Evolutionary conservation across 2,888 invertebrate genomes (phyloP), one percentile per base, ranked within the genome.

Genomic region (Penaeus monodon): DNA sequence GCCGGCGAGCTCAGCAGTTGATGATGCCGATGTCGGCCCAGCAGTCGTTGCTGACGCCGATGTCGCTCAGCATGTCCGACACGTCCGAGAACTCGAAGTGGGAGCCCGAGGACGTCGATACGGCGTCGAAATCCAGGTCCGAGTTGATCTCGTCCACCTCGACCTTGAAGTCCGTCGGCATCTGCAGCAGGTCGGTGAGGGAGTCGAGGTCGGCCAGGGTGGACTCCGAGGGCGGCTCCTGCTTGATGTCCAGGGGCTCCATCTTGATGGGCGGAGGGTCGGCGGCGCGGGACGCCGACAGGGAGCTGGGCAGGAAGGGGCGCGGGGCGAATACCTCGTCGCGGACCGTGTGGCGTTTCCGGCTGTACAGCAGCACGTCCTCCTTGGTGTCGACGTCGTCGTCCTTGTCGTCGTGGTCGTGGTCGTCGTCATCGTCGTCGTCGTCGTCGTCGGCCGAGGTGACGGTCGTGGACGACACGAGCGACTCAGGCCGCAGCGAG

Each of bases 61-160:
- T 89, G 86, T 89, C 89, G 84, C 89, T 89, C 68, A 90, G 85
- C 88, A 90, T 89, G 88, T 90, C 90, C 12, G 86, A 87, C 77
- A 89, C 90, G 78, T 90, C 89, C 29, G 89, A 89, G 84, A 90
- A 90, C 86, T 90, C 90, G 74, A 90, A 89, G 83, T 90, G 90
- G 64, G 90, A 90, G 66, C 90, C 90, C 66, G 88, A 88, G 33
- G 89, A 89, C 22, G 89, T 90, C 78, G 90, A 88, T 33, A 90
- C 90, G 22, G 90, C 88, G 74, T 90, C 90, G 68, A 90, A 88
- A 74, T 89, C 90, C 49, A 90, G 88, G 73, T 89, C 90, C 29
- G 90, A 87, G 68, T 87, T 89, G 33, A 90, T 81, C 86, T 88
- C 87, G 49, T 90, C 89, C 44, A 90, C 88, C 79, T 89, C 89